Evolutionary conservation across 2,797 vertebrate species (phyloP).

Genomic region (Rallus crepitans): DNA sequence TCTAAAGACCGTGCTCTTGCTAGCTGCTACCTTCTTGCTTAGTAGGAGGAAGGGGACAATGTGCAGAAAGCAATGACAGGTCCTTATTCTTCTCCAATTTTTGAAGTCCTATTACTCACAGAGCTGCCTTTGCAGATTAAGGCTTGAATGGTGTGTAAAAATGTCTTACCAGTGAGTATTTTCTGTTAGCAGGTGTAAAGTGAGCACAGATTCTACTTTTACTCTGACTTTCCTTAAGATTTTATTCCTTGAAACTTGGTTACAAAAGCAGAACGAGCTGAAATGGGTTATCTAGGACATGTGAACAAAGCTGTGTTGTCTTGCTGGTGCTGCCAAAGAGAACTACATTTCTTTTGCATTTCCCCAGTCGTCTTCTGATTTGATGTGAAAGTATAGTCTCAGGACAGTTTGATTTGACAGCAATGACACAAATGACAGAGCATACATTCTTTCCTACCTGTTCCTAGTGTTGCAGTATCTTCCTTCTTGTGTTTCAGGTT

Average conservation of each 20-base stretch:
- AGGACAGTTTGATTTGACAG: neutral
- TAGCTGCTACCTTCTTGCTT: neutral
- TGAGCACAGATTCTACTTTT: neutral
- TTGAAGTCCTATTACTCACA: neutral
- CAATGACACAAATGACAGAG: neutral
- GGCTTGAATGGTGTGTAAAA: neutral
- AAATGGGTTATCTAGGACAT: neutral
- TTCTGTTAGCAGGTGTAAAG: neutral
- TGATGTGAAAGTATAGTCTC: neutral
- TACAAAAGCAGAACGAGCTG: neutral
- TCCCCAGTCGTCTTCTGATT: neutral
- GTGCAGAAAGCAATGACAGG: neutral
- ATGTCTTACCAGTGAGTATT: neutral
- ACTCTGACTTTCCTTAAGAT: neutral
- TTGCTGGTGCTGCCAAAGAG: neutral
- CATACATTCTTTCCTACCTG: neutral
- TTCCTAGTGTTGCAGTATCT: neutral
- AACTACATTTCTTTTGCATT: fast-evolving
- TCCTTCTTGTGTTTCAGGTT: neutral
- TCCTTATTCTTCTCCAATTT: neutral
- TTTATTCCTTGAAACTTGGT: neutral
- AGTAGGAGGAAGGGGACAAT: neutral
- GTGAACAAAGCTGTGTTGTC: neutral
- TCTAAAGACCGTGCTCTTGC: neutral
- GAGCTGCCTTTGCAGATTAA: neutral